Evolutionary conservation across 2,113 vertebrate species (phyloP).

Genomic region (Psephotus haematonotus): DNA sequence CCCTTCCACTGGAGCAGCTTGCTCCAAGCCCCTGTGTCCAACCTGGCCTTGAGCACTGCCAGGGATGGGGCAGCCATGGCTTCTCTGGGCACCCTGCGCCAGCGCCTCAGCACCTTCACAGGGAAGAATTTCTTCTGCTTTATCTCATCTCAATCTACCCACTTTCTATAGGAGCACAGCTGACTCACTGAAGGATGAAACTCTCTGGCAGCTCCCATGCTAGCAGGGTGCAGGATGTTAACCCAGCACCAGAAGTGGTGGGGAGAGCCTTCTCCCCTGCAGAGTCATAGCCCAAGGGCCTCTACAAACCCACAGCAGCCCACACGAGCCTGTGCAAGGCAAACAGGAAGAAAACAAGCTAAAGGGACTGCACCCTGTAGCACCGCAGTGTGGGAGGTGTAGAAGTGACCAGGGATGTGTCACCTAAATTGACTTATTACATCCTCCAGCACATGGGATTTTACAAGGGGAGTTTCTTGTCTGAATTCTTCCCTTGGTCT

Average conservation of each 20-base stretch:
- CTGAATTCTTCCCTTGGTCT: not conserved
- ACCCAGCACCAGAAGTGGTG: not conserved
- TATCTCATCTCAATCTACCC: not conserved
- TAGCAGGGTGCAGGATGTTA: not conserved
- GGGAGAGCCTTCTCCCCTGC: not conserved
- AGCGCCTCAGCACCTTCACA: not conserved
- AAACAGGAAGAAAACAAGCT: not conserved
- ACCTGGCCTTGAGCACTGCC: too few relatives aligned
- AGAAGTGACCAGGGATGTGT: not conserved
- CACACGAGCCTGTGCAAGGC: not conserved
- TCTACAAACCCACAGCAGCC: not conserved
- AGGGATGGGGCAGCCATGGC: not conserved
- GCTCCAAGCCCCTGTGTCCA: too few relatives aligned
- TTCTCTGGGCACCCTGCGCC: not conserved
- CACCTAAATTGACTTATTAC: not conserved
- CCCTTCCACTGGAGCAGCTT: not conserved
- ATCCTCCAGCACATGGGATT: not conserved
- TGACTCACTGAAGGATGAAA: not conserved
- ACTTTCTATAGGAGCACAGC: not conserved
- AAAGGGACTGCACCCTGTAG: not conserved
- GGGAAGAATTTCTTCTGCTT: not conserved
- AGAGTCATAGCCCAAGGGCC: not conserved
- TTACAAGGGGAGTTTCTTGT: not conserved
- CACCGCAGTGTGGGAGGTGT: rapidly evolving
- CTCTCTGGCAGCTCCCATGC: not conserved